phyloP scores from a whole-genome alignment of 2,113 vertebrate species.

The Neodon shergylaensis region DNA sequence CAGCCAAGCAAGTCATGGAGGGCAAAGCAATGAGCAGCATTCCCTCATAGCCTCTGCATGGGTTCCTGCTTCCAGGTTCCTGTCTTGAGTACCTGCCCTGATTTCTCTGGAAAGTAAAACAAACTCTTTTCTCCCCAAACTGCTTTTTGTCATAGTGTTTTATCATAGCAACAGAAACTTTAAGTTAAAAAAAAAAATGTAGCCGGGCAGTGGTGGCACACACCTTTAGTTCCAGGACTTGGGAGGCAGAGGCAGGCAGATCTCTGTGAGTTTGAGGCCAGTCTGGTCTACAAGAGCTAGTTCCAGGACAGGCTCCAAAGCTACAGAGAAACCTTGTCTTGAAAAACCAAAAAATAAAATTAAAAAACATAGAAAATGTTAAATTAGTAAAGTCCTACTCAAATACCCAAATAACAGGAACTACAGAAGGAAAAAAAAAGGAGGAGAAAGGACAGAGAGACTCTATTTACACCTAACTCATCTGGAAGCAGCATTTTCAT shows the following conservation, averaged over 20 bases:
- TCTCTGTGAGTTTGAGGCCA: too few relatives aligned
- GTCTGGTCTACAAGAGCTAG: too few relatives aligned
- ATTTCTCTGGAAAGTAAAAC: background rate
- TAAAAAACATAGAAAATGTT: background rate
- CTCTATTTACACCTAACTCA: background rate
- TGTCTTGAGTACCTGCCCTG: background rate
- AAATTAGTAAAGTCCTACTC: background rate
- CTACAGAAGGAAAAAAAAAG: background rate
- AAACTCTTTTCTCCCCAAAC: background rate
- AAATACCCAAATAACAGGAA: background rate
- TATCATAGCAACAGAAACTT: background rate
- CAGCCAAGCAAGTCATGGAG: background rate
- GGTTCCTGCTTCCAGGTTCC: background rate
- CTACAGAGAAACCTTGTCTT: too few relatives aligned
- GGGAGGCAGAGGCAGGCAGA: too few relatives aligned
- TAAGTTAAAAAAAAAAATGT: background rate
- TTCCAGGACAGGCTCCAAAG: too few relatives aligned
- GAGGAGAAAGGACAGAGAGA: background rate
- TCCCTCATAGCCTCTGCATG: background rate
- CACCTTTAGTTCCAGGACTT: too few relatives aligned
- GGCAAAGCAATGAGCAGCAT: background rate
- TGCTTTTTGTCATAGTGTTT: background rate
- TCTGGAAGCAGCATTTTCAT: slow-evolving; percentile 5
- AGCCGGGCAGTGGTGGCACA: too few relatives aligned
- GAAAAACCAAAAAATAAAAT: too few relatives aligned